Conservation (phyloP, 2,113 vertebrate genomes). For the Corythornis madagascariensis region DNA sequence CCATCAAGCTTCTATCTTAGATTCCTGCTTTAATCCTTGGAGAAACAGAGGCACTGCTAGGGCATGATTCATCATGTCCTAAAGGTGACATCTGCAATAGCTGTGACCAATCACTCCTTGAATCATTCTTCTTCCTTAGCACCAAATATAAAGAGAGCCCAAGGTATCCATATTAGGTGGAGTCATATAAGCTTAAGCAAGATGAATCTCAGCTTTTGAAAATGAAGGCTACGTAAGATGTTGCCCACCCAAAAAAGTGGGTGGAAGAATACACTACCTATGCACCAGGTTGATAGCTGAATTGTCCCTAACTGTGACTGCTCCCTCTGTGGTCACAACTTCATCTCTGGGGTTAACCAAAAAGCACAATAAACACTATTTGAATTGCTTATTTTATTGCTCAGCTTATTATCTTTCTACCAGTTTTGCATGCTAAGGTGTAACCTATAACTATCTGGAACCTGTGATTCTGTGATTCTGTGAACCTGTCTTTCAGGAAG, state of each 20-base stretch:
- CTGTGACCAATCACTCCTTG: not conserved
- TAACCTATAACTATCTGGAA: not conserved
- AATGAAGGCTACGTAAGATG: not conserved
- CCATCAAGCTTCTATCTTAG: not conserved
- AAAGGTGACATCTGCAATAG: not conserved
- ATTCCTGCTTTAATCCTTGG: not conserved
- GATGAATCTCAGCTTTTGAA: not conserved
- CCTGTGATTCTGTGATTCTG: not conserved
- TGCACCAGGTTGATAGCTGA: not conserved
- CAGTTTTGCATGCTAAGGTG: not conserved
- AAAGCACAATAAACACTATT: rapidly evolving
- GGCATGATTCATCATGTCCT: not conserved
- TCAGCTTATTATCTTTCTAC: not conserved
- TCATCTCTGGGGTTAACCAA: not conserved
- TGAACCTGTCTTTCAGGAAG: not conserved
- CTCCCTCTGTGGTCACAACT: not conserved
- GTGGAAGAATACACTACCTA: not conserved
- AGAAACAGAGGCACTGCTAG: not conserved
- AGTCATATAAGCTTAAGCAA: not conserved
- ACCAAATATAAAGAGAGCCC: not conserved
- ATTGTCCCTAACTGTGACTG: not conserved
- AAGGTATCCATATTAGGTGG: not conserved
- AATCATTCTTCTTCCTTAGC: not conserved
- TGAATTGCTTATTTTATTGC: not conserved
- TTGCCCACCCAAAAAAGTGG: not conserved